A percentile compares a stretch with the other conserved stretches of the same genome.
Conservation (phyloP, 1,140 invertebrate genomes). For the Scaptomyza pallida region DNA sequence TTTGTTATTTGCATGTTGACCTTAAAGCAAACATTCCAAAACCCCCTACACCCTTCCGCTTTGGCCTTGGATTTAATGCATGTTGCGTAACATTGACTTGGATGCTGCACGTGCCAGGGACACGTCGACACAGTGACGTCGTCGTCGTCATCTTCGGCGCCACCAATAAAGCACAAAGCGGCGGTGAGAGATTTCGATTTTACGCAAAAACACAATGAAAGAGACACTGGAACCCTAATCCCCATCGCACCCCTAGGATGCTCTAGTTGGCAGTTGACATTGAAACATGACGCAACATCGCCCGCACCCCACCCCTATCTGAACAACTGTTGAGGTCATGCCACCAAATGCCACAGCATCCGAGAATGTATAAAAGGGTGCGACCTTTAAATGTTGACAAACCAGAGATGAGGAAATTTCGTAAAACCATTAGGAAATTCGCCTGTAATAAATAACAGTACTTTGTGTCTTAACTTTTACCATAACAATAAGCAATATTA, state of each 20-base stretch:
- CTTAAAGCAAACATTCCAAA: slow-evolving; percentile 46
- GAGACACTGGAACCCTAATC: slow-evolving; percentile 8
- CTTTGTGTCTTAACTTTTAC: neutral
- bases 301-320: slow-evolving; percentile 18
- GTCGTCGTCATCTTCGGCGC: slow-evolving; percentile 45
- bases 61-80: slow-evolving; percentile 52
- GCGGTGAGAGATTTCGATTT: slow-evolving; percentile 74
- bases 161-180: slow-evolving; percentile 52
- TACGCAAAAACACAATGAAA: slow-evolving; percentile 48
- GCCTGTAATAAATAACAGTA: neutral
- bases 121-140: slow-evolving; percentile 9
- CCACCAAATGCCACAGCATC: slow-evolving; percentile 27
- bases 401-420: neutral
- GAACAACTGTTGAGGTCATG: slow-evolving; percentile 57
- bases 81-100: slow-evolving; percentile 71
- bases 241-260: neutral
- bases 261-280: slow-evolving; percentile 61
- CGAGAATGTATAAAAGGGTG: slow-evolving; percentile 18
- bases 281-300: slow-evolving; percentile 66
- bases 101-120: slow-evolving; percentile 50
- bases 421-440: slow-evolving; percentile 1
- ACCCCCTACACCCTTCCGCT: too few species aligned
- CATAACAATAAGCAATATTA: too few species aligned
- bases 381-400: slow-evolving; percentile 1
- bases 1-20: slow-evolving; percentile 68